Conservation (phyloP, 2,113 vertebrate species). For the Piprites chloris region DNA sequence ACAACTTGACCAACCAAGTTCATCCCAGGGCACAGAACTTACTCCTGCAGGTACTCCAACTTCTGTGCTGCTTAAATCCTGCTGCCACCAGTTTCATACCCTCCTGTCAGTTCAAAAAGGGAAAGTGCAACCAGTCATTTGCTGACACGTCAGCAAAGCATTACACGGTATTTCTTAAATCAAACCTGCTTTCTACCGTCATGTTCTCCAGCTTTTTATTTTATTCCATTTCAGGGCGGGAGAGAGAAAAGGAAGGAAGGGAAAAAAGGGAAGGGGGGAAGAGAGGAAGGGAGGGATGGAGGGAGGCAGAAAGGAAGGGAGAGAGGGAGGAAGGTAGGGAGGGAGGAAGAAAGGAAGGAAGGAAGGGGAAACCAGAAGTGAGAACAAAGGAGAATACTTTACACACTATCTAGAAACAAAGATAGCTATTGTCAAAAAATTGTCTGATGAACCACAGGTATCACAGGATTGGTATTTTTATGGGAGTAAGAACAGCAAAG, state of each 20-base stretch:
- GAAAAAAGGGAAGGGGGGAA: no score
- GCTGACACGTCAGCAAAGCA: background rate
- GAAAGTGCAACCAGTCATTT: background rate
- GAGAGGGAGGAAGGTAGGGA: background rate
- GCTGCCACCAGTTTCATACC: background rate
- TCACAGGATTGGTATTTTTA: background rate
- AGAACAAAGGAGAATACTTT: background rate
- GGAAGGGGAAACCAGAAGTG: background rate
- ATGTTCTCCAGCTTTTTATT: background rate
- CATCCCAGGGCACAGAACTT: background rate
- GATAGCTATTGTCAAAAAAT: background rate
- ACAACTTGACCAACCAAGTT: background rate
- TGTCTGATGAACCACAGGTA: background rate
- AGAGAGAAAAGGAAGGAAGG: background rate
- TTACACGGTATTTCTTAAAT: background rate
- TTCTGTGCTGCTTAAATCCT: background rate
- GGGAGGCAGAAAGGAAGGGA: background rate
- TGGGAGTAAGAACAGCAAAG: background rate
- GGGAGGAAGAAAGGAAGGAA: background rate
- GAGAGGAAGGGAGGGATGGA: background rate
- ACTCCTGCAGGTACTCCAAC: background rate
- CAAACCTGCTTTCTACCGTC: background rate
- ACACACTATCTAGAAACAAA: background rate
- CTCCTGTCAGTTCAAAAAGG: background rate
- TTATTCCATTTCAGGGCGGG: background rate